Evolutionary conservation across 2,797 vertebrate species (phyloP).

Genomic region (Mormyrus proboscirostris): DNA sequence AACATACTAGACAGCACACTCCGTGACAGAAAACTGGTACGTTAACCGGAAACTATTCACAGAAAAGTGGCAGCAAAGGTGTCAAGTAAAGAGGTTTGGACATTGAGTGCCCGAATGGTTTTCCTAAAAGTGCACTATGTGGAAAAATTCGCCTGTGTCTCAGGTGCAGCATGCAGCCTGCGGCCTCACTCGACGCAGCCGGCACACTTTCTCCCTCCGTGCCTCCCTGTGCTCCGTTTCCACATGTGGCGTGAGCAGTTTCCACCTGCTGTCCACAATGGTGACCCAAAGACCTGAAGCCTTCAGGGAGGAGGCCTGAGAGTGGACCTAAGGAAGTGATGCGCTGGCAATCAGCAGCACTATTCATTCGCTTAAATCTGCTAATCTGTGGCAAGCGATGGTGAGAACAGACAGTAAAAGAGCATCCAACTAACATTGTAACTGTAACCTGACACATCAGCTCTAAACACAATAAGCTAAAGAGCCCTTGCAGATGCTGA

Average conservation of each 20-base stretch:
- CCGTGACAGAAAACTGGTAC: neutral
- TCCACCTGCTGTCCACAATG: neutral
- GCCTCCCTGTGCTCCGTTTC: neutral
- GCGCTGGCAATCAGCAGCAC: neutral
- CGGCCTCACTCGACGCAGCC: too few species aligned
- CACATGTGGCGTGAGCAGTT: too few species aligned
- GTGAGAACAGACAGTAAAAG: neutral
- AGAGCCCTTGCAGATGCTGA: neutral
- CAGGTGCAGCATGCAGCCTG: neutral
- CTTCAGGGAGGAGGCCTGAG: neutral
- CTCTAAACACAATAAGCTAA: neutral
- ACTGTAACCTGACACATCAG: neutral
- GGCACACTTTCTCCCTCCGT: neutral
- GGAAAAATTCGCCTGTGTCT: neutral
- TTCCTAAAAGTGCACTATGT: neutral
- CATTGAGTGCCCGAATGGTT: conserved; percentile 21
- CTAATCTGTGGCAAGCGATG: neutral
- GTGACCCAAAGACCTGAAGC: neutral
- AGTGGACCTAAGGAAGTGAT: neutral
- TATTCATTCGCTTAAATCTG: neutral
- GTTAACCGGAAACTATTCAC: conserved; percentile 29
- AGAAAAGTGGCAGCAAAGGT: conserved; percentile 33
- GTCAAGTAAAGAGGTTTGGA: conserved; percentile 11
- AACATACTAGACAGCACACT: conserved; percentile 28
- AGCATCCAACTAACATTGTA: neutral